Evolutionary conservation across 2,113 vertebrate genomes (phyloP).

Genomic region (Lepisosteus oculatus): DNA sequence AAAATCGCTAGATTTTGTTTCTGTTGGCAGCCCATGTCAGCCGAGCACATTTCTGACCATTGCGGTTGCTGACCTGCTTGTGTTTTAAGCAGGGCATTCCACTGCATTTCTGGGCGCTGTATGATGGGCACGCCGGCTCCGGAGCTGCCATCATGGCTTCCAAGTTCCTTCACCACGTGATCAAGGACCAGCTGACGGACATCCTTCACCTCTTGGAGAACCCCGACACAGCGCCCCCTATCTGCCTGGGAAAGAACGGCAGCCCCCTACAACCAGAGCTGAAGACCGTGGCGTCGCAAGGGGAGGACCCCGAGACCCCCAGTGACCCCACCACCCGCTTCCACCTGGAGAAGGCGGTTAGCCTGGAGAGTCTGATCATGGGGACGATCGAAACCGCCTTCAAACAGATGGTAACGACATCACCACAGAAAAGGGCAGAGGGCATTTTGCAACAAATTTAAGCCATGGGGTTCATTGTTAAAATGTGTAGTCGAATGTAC

Average conservation of each 20-base stretch:
- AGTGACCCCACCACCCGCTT: conserved; percentile 67
- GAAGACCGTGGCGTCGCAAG: conserved; percentile 55
- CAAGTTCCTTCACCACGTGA: conserved; percentile 80
- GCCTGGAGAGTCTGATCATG: conserved; percentile 84
- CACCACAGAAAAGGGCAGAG: too few relatives aligned
- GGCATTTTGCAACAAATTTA: not conserved
- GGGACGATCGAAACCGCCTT: conserved; percentile 95
- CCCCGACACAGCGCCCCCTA: conserved; percentile 62
- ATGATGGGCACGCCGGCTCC: conserved; percentile 89
- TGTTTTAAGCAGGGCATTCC: conserved; percentile 71
- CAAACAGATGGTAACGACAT: conserved; percentile 83
- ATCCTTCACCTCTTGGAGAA: conserved; percentile 84
- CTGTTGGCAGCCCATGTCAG: too few relatives aligned
- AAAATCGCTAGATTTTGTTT: too few relatives aligned
- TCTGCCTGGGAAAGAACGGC: conserved; percentile 68
- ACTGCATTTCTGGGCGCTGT: conserved; percentile 90
- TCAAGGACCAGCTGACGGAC: conserved; percentile 83
- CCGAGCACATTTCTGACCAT: too few relatives aligned
- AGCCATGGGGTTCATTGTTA: conserved; percentile 14
- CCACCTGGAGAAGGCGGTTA: conserved; percentile 88
- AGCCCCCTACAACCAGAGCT: conserved; percentile 42
- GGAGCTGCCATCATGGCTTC: conserved; percentile 89
- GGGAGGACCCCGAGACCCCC: conserved; percentile 54
- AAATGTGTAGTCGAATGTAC: not conserved
- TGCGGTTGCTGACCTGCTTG: too few relatives aligned